phyloP scores from a whole-genome alignment of 2,888 invertebrate genomes.

The Miltochrista miniata region DNA sequence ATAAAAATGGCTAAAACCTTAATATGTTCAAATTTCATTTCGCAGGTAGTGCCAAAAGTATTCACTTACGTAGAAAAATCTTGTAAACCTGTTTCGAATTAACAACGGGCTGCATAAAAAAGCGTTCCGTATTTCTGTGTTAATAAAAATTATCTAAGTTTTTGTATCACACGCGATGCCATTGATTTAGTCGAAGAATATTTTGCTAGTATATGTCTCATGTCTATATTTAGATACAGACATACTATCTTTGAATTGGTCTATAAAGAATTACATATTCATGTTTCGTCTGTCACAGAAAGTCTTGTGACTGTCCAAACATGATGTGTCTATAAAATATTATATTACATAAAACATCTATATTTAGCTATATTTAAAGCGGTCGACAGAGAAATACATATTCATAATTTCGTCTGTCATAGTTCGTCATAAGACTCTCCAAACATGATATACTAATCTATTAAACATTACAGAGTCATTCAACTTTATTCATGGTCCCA shows the following conservation, averaged over 20 bases:
- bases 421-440: too few relatives aligned
- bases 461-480: too few relatives aligned
- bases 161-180: neutral
- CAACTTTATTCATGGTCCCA: too few relatives aligned
- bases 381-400: too few relatives aligned
- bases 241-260: neutral
- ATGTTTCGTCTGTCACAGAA: too few relatives aligned
- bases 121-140: neutral
- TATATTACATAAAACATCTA: too few relatives aligned
- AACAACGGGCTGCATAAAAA: constrained; percentile 7
- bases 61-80: neutral
- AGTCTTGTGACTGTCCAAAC: too few relatives aligned
- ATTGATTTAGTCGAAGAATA: neutral
- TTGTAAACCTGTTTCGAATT: constrained; percentile 10
- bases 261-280: too few relatives aligned
- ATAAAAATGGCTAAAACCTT: constrained; percentile 6
- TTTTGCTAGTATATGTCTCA: neutral
- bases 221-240: neutral
- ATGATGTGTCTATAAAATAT: too few relatives aligned
- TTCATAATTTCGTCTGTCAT: too few relatives aligned
- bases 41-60: constrained; percentile 5
- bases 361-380: neutral
- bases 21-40: constrained; percentile 7
- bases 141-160: neutral
- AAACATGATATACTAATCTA: too few relatives aligned